Evolutionary conservation across 2,797 vertebrate genomes (phyloP).

Genomic region (Megalops cyprinoides): DNA sequence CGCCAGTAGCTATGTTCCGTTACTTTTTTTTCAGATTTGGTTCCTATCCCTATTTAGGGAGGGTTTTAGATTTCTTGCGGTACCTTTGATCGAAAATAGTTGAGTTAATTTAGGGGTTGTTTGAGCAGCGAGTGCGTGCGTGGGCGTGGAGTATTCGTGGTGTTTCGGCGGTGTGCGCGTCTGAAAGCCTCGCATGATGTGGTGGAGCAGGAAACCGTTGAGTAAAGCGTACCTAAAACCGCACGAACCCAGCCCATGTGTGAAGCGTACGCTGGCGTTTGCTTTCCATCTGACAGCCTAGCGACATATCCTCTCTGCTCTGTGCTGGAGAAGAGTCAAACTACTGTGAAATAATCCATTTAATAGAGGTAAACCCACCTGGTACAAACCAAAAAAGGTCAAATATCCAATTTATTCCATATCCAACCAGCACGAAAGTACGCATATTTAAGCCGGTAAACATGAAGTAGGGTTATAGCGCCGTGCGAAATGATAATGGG

Average conservation of each 20-base stretch:
- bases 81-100: slow-evolving; percentile 53
- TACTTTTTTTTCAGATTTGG: background rate
- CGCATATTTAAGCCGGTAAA: slow-evolving; percentile 21
- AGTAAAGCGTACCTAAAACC: slow-evolving; percentile 33
- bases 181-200: slow-evolving; percentile 37
- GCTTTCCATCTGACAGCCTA: background rate
- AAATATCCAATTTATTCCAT: slow-evolving; percentile 36
- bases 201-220: slow-evolving; percentile 7
- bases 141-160: slow-evolving; percentile 37
- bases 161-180: background rate
- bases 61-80: slow-evolving; percentile 29
- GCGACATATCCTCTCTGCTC: slow-evolving; percentile 32
- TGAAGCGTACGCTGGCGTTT: slow-evolving; percentile 36
- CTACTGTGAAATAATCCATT: slow-evolving; percentile 13
- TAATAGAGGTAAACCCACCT: slow-evolving; percentile 47
- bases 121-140: slow-evolving; percentile 40
- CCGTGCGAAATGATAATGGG: no score
- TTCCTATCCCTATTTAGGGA: background rate
- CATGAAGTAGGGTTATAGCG: no score
- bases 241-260: slow-evolving; percentile 20
- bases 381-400: slow-evolving; percentile 30
- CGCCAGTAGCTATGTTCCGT: slow-evolving; percentile 7
- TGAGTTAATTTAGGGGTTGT: slow-evolving; percentile 47
- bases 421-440: slow-evolving; percentile 34
- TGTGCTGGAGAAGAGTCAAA: slow-evolving; percentile 14